Conservation (phyloP, 2,888 invertebrate species). For the Drosophila cognata region DNA sequence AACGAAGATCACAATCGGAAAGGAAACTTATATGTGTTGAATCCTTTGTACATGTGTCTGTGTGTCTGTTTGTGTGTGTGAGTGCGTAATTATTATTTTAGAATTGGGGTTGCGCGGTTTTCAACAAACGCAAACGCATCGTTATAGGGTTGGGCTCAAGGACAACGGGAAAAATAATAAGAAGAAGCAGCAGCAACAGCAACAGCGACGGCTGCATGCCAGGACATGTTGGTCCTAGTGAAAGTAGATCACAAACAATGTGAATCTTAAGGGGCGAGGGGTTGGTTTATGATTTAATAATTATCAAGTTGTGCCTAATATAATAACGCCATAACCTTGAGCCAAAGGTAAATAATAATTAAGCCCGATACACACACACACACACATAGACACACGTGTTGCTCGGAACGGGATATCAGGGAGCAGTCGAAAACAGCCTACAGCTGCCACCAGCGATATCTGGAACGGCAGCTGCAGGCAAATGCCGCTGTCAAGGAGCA, state of each 20-base stretch:
- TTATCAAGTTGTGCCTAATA: slow-evolving; percentile 71
- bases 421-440: slow-evolving; percentile 38
- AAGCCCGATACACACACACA: slow-evolving; percentile 37
- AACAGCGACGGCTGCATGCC: slow-evolving; percentile 55
- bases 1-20: slow-evolving; percentile 52
- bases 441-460: slow-evolving; percentile 57
- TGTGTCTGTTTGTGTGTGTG: slow-evolving; percentile 28
- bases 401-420: slow-evolving; percentile 49
- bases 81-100: slow-evolving; percentile 68
- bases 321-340: slow-evolving; percentile 76
- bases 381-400: slow-evolving; percentile 62
- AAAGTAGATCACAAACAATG: slow-evolving; percentile 61
- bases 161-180: slow-evolving; percentile 41
- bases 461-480: slow-evolving; percentile 59
- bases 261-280: slow-evolving; percentile 21
- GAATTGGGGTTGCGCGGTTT: slow-evolving; percentile 65
- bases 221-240: slow-evolving; percentile 51
- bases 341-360: slow-evolving; percentile 76
- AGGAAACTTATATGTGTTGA: slow-evolving; percentile 32
- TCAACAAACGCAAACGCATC: slow-evolving; percentile 32
- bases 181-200: slow-evolving; percentile 9
- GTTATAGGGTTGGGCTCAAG: slow-evolving; percentile 69
- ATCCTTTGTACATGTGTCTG: slow-evolving; percentile 1
- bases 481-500: slow-evolving; percentile 39
- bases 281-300: slow-evolving; percentile 73